These are phyloP conservation scores for Musca domestica DNA, from an alignment of 1,140 invertebrate species.

Conservation along the genomic window DNA sequence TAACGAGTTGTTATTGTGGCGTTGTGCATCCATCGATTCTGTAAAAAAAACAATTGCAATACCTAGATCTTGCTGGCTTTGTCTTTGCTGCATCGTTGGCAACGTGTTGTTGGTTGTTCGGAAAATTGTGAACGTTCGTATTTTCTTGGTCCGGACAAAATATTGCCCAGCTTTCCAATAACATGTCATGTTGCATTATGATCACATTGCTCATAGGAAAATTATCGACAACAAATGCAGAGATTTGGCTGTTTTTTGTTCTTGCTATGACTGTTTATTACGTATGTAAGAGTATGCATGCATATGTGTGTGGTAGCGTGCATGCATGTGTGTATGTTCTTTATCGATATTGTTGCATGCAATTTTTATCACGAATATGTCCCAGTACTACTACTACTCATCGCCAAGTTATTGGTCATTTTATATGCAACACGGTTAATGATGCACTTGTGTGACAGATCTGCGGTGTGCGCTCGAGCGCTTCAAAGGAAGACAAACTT, in stretches of 20 bases:
- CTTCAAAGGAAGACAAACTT: too few relatives aligned
- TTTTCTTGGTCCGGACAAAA: too few relatives aligned
- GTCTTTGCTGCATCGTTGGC: too few relatives aligned
- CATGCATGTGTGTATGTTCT: neutral
- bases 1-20: slow-evolving; percentile 4
- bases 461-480: too few relatives aligned
- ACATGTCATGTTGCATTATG: slow-evolving; percentile 21
- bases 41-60: neutral
- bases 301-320: neutral
- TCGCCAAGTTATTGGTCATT: too few relatives aligned
- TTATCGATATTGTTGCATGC: neutral
- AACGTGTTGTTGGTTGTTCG: too few relatives aligned
- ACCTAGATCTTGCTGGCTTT: neutral
- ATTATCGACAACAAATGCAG: slow-evolving; percentile 9
- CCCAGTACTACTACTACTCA: too few relatives aligned
- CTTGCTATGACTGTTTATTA: neutral
- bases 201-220: slow-evolving; percentile 14
- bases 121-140: too few relatives aligned
- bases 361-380: too few relatives aligned
- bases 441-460: too few relatives aligned
- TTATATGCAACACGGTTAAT: too few relatives aligned
- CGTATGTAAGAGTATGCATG: too few relatives aligned
- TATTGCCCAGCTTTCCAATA: neutral
- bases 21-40: neutral
- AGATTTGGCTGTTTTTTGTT: neutral